A percentile compares a stretch with the other conserved stretches of the same genome.
phyloP scores from a whole-genome alignment of 2,888 invertebrate species.

The Odontomyia ornata region DNA sequence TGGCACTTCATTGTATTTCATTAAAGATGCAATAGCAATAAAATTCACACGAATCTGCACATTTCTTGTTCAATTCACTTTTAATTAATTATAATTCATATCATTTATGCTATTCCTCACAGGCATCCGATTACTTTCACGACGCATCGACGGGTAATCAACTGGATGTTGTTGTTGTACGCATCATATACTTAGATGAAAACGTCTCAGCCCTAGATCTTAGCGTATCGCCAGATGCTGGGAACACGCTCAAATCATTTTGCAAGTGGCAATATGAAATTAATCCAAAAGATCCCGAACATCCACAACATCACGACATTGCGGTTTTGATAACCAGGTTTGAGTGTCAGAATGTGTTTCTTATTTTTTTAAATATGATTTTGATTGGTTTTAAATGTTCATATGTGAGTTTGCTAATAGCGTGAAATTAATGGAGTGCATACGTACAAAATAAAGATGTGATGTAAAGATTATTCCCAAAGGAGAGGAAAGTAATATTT shows the following conservation, averaged over 20 bases:
- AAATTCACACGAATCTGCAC: too few relatives aligned
- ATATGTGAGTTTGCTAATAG: too few relatives aligned
- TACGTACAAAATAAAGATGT: too few relatives aligned
- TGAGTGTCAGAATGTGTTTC: slow-evolving; percentile 14
- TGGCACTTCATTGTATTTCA: too few relatives aligned
- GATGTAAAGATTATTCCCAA: too few relatives aligned
- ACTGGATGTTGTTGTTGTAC: slow-evolving; percentile 69
- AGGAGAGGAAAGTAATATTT: too few relatives aligned
- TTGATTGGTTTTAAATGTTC: too few relatives aligned
- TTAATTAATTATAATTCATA: not conserved
- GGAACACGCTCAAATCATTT: slow-evolving; percentile 70
- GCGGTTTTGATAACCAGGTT: slow-evolving; percentile 70
- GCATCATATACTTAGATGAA: slow-evolving; percentile 68
- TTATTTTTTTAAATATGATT: too few relatives aligned
- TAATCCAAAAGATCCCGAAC: slow-evolving; percentile 67
- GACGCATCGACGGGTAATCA: slow-evolving; percentile 67
- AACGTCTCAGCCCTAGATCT: slow-evolving; percentile 67
- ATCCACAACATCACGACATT: slow-evolving; percentile 71
- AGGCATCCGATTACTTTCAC: slow-evolving; percentile 64
- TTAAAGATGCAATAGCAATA: too few relatives aligned
- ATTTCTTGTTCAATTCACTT: too few relatives aligned
- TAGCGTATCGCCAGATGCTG: slow-evolving; percentile 66
- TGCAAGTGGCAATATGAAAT: slow-evolving; percentile 71
- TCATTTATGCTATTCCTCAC: not conserved
- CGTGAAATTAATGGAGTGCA: too few relatives aligned